phyloP scores from a whole-genome alignment of 2,797 vertebrate genomes.

The Kryptolebias ocellatus region DNA sequence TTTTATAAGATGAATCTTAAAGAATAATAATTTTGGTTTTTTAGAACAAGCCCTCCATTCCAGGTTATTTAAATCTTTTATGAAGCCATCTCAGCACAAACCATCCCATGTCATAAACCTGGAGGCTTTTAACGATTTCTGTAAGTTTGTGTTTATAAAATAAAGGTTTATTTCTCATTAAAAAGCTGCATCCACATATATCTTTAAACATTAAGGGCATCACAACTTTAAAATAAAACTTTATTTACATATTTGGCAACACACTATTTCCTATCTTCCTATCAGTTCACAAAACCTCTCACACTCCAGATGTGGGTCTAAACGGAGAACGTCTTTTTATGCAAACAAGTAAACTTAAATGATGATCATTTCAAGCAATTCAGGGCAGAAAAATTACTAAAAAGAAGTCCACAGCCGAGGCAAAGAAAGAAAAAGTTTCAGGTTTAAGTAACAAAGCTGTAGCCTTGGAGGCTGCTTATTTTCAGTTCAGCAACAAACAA shows the following conservation, averaged over 20 bases:
- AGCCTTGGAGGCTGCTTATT: no score
- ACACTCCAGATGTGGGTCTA: no score
- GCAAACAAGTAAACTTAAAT: neutral
- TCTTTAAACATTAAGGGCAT: neutral
- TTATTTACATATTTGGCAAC: constrained; percentile 58
- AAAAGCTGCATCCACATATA: constrained; percentile 8
- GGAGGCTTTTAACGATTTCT: constrained; percentile 33
- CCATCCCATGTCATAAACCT: constrained; percentile 22
- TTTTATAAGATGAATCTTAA: constrained; percentile 70
- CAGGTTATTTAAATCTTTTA: constrained; percentile 45
- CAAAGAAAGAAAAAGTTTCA: no score
- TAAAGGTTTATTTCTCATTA: constrained; percentile 55
- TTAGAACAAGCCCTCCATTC: constrained; percentile 66
- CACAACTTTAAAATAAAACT: constrained; percentile 40
- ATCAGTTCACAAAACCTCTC: constrained; percentile 6
- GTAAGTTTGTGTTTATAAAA: constrained; percentile 42
- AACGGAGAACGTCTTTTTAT: neutral
- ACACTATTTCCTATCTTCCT: constrained; percentile 16
- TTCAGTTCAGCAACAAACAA: no score
- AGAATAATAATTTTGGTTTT: constrained; percentile 22
- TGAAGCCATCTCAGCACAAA: constrained; percentile 14
- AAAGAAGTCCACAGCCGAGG: no score
- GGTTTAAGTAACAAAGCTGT: no score
- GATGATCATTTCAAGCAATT: no score
- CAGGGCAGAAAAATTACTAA: neutral